phyloP scores from a whole-genome alignment of 2,888 invertebrate genomes.

The Fissipunctia ypsillon region DNA sequence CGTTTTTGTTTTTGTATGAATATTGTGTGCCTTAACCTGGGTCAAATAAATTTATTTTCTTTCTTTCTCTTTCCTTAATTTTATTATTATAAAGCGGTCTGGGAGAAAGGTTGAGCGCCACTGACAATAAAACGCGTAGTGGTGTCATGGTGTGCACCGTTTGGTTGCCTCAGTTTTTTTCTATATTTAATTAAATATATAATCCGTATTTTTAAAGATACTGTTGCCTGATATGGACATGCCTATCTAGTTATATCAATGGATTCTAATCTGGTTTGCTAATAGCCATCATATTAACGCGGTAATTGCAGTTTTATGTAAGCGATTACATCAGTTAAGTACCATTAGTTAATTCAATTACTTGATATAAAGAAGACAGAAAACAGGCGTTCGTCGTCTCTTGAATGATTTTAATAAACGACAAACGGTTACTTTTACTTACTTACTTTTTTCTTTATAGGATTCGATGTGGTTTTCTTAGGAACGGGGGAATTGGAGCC shows the following conservation, averaged over 20 bases:
- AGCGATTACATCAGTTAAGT: slow-evolving; percentile 17
- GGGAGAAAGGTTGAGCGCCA: slow-evolving; percentile 18
- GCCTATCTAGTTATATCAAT: slow-evolving; percentile 14
- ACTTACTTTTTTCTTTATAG: background rate
- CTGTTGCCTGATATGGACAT: background rate
- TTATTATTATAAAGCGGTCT: background rate
- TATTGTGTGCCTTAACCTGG: too few relatives aligned
- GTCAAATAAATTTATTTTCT: too few relatives aligned
- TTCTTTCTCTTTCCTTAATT: too few relatives aligned
- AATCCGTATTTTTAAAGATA: slow-evolving; percentile 11
- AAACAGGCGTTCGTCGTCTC: slow-evolving; percentile 9
- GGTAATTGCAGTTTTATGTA: slow-evolving; percentile 30
- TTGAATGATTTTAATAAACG: background rate
- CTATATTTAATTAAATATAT: slow-evolving; percentile 2
- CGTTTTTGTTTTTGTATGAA: too few relatives aligned
- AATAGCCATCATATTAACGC: slow-evolving; percentile 26
- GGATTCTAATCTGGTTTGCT: slow-evolving; percentile 25
- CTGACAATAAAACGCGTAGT: slow-evolving; percentile 26
- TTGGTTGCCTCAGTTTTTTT: background rate
- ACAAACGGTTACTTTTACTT: too few relatives aligned
- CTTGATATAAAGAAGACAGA: slow-evolving; percentile 26
- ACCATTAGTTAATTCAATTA: slow-evolving; percentile 32
- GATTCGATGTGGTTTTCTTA: too few relatives aligned
- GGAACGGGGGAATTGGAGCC: too few relatives aligned
- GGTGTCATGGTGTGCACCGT: slow-evolving; percentile 30